Conservation (phyloP, 37 sponge, comb jelly and placozoan species). For the Ianthella basta region DNA sequence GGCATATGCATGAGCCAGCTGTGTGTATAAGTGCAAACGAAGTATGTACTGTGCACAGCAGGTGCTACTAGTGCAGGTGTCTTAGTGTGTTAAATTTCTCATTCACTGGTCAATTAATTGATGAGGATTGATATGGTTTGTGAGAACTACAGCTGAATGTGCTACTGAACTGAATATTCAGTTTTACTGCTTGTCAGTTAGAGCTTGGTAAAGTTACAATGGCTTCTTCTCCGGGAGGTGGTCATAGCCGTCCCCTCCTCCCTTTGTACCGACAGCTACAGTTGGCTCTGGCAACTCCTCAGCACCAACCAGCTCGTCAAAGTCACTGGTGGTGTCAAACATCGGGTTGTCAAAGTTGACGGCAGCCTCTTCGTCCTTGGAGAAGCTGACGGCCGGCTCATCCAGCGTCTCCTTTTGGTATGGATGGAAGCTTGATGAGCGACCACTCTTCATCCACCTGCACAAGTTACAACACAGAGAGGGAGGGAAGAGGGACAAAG, state of each 20-base stretch:
- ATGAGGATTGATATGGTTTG: too few species aligned
- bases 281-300: constrained; percentile 12
- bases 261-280: not conserved
- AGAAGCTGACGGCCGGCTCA: constrained; percentile 14
- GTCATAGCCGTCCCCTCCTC: not conserved
- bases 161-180: too few species aligned
- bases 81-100: too few species aligned
- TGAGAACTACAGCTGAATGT: too few species aligned
- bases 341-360: constrained; percentile 33
- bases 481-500: too few species aligned
- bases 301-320: not conserved
- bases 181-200: not conserved
- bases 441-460: constrained; percentile 11
- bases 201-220: not conserved
- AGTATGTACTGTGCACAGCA: too few species aligned
- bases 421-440: not conserved
- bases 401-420: not conserved
- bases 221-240: constrained; percentile 11
- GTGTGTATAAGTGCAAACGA: too few species aligned
- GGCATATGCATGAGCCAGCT: too few species aligned
- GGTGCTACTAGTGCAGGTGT: too few species aligned
- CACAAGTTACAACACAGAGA: not conserved
- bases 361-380: constrained; percentile 15
- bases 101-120: too few species aligned
- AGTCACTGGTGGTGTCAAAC: constrained; percentile 11